phyloP scores from a whole-genome alignment of 2,113 vertebrate genomes.

The Oryzias woworae region DNA sequence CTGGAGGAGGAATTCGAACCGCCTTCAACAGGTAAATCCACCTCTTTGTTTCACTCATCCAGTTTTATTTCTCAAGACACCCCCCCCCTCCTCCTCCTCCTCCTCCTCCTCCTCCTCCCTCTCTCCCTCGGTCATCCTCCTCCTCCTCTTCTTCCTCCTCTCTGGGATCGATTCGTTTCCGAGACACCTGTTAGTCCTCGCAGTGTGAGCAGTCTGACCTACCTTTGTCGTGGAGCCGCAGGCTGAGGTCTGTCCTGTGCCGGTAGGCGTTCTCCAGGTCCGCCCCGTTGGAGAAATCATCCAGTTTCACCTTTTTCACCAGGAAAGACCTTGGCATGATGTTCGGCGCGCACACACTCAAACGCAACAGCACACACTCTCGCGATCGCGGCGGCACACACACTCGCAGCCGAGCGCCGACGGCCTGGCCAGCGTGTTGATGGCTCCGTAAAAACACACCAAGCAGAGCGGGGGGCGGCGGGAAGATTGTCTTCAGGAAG shows the following conservation, averaged over 20 bases:
- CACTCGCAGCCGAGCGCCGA: conserved; percentile 16
- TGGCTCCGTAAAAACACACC: conserved; percentile 27
- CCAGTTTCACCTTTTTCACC: conserved; percentile 96
- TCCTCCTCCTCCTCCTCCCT: background rate
- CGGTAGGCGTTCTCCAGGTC: conserved; percentile 87
- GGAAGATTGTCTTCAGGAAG: conserved; percentile 32
- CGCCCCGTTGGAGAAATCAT: conserved; percentile 85
- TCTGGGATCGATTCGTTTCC: conserved; percentile 21
- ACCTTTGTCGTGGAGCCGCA: conserved; percentile 90
- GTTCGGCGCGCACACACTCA: conserved; percentile 57
- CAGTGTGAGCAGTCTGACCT: conserved; percentile 47
- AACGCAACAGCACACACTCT: conserved; percentile 48
- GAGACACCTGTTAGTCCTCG: conserved; percentile 59
- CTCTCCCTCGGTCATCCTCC: background rate
- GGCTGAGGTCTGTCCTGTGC: conserved; percentile 83
- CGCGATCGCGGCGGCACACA: conserved; percentile 28
- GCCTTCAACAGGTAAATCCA: conserved; percentile 20
- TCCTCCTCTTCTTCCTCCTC: conserved; percentile 15
- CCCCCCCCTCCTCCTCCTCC: background rate
- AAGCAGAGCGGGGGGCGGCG: conserved; percentile 10
- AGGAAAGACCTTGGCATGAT: conserved; percentile 95
- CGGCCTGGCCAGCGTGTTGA: conserved; percentile 67
- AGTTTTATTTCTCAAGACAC: conserved; percentile 13
- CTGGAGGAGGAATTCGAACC: too few species aligned
- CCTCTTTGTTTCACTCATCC: conserved; percentile 1